Evolutionary conservation across 2,113 vertebrate genomes (phyloP).

Genomic region (Orientallactaga bullata): DNA sequence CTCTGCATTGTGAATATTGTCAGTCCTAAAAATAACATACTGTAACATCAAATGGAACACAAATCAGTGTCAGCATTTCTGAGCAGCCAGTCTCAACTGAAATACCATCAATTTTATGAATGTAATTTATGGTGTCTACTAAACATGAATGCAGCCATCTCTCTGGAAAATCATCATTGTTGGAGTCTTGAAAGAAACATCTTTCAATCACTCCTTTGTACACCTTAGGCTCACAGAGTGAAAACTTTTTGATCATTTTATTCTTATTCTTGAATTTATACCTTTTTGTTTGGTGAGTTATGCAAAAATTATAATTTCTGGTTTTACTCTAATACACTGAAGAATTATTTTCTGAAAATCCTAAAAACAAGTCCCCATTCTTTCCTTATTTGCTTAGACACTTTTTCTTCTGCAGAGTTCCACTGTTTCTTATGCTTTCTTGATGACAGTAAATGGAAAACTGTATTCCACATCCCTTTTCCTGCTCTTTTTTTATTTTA

Average conservation of each 20-base stretch:
- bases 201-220: neutral
- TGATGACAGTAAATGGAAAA: neutral
- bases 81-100: neutral
- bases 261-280: neutral
- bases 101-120: neutral
- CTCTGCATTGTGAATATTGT: neutral
- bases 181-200: neutral
- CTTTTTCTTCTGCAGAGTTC: neutral
- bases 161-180: neutral
- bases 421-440: conserved; percentile 35
- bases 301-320: conserved; percentile 69
- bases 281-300: conserved; percentile 1
- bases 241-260: neutral
- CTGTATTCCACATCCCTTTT: rapidly evolving
- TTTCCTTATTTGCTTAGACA: conserved; percentile 12
- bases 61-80: neutral
- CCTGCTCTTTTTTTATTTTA: neutral
- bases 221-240: neutral
- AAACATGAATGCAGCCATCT: neutral
- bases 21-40: neutral
- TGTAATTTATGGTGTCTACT: rapidly evolving
- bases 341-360: conserved; percentile 65
- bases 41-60: neutral
- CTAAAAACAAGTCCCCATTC: conserved; percentile 10
- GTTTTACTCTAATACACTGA: conserved; percentile 72